Evolutionary conservation across 2,113 vertebrate species (phyloP), one percentile per base, ranked within the genome.

Genomic region (Tenrec ecaudatus): DNA sequence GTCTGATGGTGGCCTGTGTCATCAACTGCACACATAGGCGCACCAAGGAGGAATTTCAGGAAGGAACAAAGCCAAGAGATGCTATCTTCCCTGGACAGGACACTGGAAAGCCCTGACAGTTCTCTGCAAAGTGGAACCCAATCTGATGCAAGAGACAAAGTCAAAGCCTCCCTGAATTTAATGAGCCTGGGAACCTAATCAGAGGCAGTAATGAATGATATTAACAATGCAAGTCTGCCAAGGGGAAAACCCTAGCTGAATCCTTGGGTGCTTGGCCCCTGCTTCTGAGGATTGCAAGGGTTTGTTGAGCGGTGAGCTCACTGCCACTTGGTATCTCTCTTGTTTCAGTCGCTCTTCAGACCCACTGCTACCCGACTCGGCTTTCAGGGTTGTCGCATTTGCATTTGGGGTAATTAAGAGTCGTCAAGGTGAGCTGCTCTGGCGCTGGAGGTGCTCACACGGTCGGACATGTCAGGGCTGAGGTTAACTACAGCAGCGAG

Each of bases 51-150:
- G 95, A 94, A 97, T 76, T 75, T 94, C 92, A 92, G 91, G 95
- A 97, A 88, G 95, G 82, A 71, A 53, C 93, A 27, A 64, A 97
- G 97, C 97, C 97, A 98, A 97, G 93, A 98, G 98, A 97, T 97
- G 94, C 84, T 98, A 98, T 98, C 97, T 96, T 53, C 47, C 17
- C 76, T 95, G 91, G 94, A 57, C 3, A 91, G 96, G 92, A 93
- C 82, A 47, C 82, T 89, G 92, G 93, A 97, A 93, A 95, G 95
- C 92, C 85, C 92, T 95, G 93, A 91, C 82, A 79, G 2, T 71
- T 95, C 94, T 97, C 95, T 97, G 92, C 97, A 96, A 97, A 92
- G 95, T 96, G 96, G 95, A 97, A 98, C 97, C 95, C 93, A 97
- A 95, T 96, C 96, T 97, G 96, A 97, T 96, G 92, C 95, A 86